These are phyloP conservation scores for Elaphurus davidianus DNA, from an alignment of 2,113 vertebrate genomes.

Conservation along the genomic window DNA sequence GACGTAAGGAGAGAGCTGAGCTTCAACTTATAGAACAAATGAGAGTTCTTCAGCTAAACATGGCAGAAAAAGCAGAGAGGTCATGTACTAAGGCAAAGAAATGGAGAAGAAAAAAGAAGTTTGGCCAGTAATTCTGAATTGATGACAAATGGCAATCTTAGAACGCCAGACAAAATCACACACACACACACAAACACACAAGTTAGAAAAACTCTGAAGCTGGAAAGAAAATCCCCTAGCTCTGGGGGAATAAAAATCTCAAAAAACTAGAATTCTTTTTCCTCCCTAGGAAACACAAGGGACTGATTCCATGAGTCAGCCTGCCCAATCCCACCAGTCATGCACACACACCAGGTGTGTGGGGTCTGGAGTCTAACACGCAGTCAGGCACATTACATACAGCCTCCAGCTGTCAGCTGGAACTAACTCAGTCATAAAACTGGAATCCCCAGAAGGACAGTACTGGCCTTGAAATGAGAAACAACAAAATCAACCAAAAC, in stretches of 20 bases:
- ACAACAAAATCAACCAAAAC: neutral
- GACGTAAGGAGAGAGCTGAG: neutral
- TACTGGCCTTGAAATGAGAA: neutral
- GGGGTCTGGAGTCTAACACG: neutral
- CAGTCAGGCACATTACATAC: neutral
- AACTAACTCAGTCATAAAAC: neutral
- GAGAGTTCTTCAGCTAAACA: neutral
- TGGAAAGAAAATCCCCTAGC: neutral
- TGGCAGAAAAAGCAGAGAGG: neutral
- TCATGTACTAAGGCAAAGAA: neutral
- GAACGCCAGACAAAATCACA: neutral
- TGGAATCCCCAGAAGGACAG: neutral
- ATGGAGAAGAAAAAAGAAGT: neutral
- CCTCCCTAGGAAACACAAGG: neutral
- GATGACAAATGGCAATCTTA: neutral
- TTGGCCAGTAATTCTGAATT: neutral
- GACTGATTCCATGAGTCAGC: neutral
- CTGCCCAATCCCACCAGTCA: neutral
- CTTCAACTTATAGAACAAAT: neutral
- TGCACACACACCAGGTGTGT: neutral
- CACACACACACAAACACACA: neutral
- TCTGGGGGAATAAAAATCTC: neutral
- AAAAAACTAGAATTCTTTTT: neutral
- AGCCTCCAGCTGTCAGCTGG: neutral
- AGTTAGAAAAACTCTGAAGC: neutral